phyloP scores from a whole-genome alignment of 2,797 vertebrate species.

The Falco novaeseelandiae region DNA sequence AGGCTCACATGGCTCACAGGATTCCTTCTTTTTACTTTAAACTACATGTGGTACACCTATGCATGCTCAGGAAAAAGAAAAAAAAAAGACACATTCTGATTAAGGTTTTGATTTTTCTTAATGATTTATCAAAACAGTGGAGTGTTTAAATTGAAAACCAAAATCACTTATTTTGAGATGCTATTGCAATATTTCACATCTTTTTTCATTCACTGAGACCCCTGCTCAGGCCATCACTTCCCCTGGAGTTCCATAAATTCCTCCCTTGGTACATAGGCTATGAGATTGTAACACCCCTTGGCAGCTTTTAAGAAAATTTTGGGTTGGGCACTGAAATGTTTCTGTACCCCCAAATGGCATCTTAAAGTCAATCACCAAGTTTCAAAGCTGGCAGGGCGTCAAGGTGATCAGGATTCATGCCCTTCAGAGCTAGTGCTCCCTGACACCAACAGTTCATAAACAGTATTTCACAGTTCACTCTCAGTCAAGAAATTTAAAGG shows the following conservation, averaged over 20 bases:
- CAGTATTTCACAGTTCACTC: background rate
- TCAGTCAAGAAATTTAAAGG: background rate
- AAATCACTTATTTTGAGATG: background rate
- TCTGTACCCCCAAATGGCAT: background rate
- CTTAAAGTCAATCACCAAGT: background rate
- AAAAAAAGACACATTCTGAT: background rate
- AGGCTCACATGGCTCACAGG: rapidly evolving
- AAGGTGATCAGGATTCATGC: background rate
- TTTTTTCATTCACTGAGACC: background rate
- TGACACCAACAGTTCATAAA: background rate
- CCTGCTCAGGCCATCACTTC: background rate
- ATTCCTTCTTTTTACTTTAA: background rate
- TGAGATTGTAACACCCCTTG: background rate
- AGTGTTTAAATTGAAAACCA: background rate
- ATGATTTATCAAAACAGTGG: background rate
- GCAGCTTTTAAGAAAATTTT: background rate
- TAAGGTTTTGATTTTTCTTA: background rate
- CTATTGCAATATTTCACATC: background rate
- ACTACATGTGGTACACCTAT: too few relatives aligned
- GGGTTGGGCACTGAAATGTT: background rate
- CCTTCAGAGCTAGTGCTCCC: background rate
- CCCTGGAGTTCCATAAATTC: background rate
- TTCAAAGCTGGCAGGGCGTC: background rate
- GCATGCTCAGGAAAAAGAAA: background rate
- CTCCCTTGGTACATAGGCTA: background rate